Evolutionary conservation across 2,888 invertebrate species (phyloP), one percentile per base, ranked within the genome.

Genomic region (Lordiphosa andalusiaca): DNA sequence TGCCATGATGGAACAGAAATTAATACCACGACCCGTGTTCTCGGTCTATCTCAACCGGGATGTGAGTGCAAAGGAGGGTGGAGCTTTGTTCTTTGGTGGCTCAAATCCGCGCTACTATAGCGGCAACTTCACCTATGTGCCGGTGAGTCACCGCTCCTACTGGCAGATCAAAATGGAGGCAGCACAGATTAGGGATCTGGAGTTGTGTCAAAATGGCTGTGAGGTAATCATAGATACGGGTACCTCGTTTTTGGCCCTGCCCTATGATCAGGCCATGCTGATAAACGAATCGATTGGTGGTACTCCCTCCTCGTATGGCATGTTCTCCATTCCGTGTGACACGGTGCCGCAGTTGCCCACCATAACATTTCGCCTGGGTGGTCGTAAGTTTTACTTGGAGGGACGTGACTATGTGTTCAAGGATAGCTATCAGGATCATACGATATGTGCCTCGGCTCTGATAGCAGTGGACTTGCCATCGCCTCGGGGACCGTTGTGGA

Each of bases 191-290:
- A 65, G 59, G 0, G 19, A 53, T 6, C 33, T 84, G 23, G 57
- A 69, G 6, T 19, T 81, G 6, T 81, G 80, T 16, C 53, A 52
- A 30, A 4, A 49, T 0, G 84, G 80, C 23, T 81, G 80, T 6
- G 64, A 84, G 40, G 85, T 69, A 4, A 82, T 84, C 36, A 73
- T 81, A 12, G 81, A 81, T 12, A 81, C 81, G 46, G 98, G 98
- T 78, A 99, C 99, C 68, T 98, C 97, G 56, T 93, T 99, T 62
- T 93, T 99, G 82, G 98, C 95, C 66, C 98, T 98, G 40, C 99
- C 99, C 35, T 87, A 91, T 36, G 90, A 89, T 0, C 97, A 97
- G 89, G 91, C 97, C 64, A 90, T 91, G 49, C 91, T 91, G 12
- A 93, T 99, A 40, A 98, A 98, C 89, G 90, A 93, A 85, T 92